These are phyloP conservation scores for Cerceris rybyensis DNA, from an alignment of 2,888 invertebrate genomes.

Conservation along the genomic window DNA sequence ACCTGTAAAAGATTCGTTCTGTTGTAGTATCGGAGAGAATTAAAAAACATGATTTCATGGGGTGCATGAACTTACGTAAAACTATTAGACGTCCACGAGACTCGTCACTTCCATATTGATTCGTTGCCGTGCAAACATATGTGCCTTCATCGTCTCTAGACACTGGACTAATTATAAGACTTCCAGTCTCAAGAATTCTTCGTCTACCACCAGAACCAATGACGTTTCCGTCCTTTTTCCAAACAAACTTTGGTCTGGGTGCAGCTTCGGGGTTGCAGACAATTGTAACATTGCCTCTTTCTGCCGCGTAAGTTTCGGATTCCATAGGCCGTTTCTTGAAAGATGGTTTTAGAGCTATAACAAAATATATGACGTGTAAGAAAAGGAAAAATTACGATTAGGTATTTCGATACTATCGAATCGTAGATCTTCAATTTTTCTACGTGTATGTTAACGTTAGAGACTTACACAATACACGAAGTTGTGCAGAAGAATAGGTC, in stretches of 20 bases:
- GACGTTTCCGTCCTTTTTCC: constrained; percentile 94
- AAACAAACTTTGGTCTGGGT: constrained; percentile 92
- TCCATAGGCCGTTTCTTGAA: constrained; percentile 95
- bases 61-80: constrained; percentile 84
- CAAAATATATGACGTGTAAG: not conserved
- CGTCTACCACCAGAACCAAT: constrained; percentile 91
- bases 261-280: constrained; percentile 97
- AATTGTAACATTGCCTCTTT: constrained; percentile 95
- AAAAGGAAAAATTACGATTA: too few species aligned
- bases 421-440: not conserved
- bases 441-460: not conserved
- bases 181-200: constrained; percentile 92
- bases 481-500: constrained; percentile 93
- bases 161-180: constrained; percentile 92
- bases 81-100: constrained; percentile 92
- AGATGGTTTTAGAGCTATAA: constrained; percentile 88
- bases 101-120: constrained; percentile 93
- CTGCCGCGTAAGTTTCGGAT: constrained; percentile 94
- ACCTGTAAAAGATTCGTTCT: constrained; percentile 80
- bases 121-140: constrained; percentile 93
- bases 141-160: constrained; percentile 93
- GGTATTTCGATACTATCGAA: not conserved
- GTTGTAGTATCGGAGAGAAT: not conserved
- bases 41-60: not conserved
- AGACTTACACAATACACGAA: constrained; percentile 91